phyloP scores from a whole-genome alignment of 1,140 invertebrate genomes.

The Cydia strobilella region DNA sequence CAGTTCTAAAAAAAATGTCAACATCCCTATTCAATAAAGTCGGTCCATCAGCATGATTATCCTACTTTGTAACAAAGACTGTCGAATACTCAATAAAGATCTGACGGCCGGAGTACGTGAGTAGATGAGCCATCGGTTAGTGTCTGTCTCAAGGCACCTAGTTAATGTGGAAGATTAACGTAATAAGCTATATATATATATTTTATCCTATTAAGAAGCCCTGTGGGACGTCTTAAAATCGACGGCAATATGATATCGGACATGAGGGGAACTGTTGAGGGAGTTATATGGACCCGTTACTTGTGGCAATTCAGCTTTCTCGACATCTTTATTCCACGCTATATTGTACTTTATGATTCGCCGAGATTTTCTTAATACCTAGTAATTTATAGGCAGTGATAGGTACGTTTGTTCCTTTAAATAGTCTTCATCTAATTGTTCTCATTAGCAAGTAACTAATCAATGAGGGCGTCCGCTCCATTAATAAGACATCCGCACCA shows the following conservation, averaged over 20 bases:
- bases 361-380: not conserved
- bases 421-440: not conserved
- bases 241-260: slow-evolving; percentile 21
- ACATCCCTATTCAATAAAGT: slow-evolving; percentile 1
- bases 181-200: slow-evolving; percentile 27
- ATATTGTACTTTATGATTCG: not conserved
- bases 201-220: slow-evolving; percentile 15
- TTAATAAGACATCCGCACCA: not conserved
- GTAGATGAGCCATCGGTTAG: not conserved
- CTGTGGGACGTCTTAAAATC: slow-evolving; percentile 10
- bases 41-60: not conserved
- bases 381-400: too few relatives aligned
- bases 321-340: not conserved
- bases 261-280: not conserved
- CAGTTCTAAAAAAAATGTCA: too few relatives aligned
- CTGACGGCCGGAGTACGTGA: not conserved
- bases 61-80: not conserved
- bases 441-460: slow-evolving; percentile 5
- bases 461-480: not conserved
- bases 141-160: slow-evolving; percentile 22
- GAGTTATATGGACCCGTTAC: slow-evolving; percentile 19
- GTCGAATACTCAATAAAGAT: slow-evolving; percentile 13
- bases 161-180: slow-evolving; percentile 23
- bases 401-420: not conserved
- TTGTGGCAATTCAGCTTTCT: slow-evolving; percentile 21